Evolutionary conservation across 2,797 vertebrate species (phyloP).

Genomic region (Gambelia wislizenii): DNA sequence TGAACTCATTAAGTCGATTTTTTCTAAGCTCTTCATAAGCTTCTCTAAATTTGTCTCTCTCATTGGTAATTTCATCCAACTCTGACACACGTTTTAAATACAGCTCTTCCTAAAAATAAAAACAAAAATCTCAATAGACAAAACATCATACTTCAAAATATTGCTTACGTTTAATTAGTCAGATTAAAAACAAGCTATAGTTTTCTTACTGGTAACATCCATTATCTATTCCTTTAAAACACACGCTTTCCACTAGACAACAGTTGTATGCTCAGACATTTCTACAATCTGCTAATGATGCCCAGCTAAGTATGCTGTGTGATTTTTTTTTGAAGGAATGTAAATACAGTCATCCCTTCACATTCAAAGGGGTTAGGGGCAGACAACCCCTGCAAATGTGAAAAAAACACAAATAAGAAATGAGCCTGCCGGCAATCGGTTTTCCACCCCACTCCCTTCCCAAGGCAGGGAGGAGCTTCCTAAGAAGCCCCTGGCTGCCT

Average conservation of each 20-base stretch:
- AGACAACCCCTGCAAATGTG: too few species aligned
- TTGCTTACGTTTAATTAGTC: not conserved
- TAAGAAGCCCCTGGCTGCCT: too few species aligned
- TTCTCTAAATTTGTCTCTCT: conserved; percentile 90
- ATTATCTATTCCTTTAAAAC: not conserved
- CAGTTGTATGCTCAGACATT: not conserved
- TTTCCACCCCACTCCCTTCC: too few species aligned
- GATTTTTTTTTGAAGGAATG: not conserved
- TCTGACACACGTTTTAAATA: conserved; percentile 93
- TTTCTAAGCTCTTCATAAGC: conserved; percentile 92
- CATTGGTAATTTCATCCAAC: conserved; percentile 89
- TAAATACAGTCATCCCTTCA: too few species aligned
- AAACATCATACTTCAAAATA: not conserved
- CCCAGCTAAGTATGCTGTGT: too few species aligned
- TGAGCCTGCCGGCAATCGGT: too few species aligned
- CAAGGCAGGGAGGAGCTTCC: too few species aligned
- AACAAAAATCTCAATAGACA: not conserved
- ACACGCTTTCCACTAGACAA: not conserved
- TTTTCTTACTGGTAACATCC: not conserved
- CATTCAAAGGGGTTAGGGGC: too few species aligned
- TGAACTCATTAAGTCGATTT: conserved; percentile 95
- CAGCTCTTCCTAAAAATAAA: conserved; percentile 87
- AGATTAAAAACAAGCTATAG: not conserved
- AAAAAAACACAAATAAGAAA: too few species aligned
- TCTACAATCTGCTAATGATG: not conserved